A percentile compares a stretch with the other conserved stretches of the same genome.
phyloP scores from a whole-genome alignment of 2,113 vertebrate species.

The Cyphomyrus discorhynchus region DNA sequence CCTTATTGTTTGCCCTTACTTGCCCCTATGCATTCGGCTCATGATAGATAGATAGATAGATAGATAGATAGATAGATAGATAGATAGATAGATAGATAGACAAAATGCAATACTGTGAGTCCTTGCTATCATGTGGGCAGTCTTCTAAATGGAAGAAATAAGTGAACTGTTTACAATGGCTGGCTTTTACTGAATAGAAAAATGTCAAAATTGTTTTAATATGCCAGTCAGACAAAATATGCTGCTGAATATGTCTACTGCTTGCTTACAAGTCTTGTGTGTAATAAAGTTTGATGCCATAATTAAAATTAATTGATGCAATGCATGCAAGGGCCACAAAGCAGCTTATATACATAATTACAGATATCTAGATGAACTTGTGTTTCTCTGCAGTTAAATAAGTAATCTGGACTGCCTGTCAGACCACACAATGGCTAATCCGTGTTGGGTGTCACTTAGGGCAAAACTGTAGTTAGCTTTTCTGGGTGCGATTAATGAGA shows the following conservation, averaged over 20 bases:
- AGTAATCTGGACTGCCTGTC: neutral
- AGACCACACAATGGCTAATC: neutral
- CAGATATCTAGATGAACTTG: neutral
- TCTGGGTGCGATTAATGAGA: neutral
- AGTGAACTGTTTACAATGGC: neutral
- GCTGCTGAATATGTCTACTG: neutral
- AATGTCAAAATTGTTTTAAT: neutral
- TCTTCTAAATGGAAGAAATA: neutral
- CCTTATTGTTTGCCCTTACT: too few relatives aligned
- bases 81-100: neutral
- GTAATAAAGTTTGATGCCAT: neutral
- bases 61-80: neutral
- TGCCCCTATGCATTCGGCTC: too few relatives aligned
- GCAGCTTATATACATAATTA: neutral
- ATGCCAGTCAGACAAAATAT: neutral
- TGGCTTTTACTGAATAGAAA: conserved; percentile 7
- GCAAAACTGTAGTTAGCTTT: neutral
- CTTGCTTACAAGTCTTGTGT: neutral
- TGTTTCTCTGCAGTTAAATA: neutral
- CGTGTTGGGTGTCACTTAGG: neutral
- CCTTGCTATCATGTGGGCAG: neutral
- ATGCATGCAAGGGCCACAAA: neutral
- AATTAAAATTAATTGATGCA: neutral
- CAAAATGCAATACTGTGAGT: neutral
- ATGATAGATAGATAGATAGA: too few relatives aligned